Base-by-base conservation (phyloP, 2,797 vertebrate species). In the Eidolon dupreanum region DNA sequence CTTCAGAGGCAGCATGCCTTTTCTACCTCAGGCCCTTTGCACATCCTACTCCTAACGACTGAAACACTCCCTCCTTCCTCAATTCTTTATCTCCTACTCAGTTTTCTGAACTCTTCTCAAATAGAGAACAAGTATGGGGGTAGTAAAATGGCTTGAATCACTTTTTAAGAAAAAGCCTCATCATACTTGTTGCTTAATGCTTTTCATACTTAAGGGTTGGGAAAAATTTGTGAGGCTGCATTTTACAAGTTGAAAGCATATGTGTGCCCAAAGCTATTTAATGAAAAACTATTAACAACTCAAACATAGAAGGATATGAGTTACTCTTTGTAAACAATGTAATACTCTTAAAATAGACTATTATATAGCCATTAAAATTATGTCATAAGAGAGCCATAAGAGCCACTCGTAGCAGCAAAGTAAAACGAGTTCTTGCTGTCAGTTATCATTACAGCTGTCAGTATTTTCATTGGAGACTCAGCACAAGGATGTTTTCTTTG, bases 201-300 rank as follows among this genome's bases (percentile, higher is more conserved):
- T 38, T 92, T 87, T 84, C 41, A 87, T 90, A 24, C n/a, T 71
- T 59, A 74, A 95, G 61, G 22, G 36, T 24, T 89, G 75, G 81
- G 38, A 79, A 93, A 68, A 88, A 88, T 79, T 73, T 70, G n/a
- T 51, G 31, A 82, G 51, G n/a, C 16, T 87, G 33, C 36, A 20
- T 86, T 96, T 90, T 90, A 66, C 3, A 91, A 74, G 73, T 31
- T 70, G 92, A 96, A 96, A 90, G 73, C 49, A 90, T 49, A 41
- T 19, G 28, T 70, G 26, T 82, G 49, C 26, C 55, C 70, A 83
- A 90, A 36, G 10, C 11, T 82, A 43, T 38, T 88, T 87, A 91
- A 92, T 26, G 20, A 92, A 94, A 90, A 95, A 41, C 41, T 85
- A 71, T 71, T 71, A 94, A 94, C 36, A 75, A 84, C 3, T 81